phyloP scores from a whole-genome alignment of 2,888 invertebrate species.

The Nemurella pictetii region DNA sequence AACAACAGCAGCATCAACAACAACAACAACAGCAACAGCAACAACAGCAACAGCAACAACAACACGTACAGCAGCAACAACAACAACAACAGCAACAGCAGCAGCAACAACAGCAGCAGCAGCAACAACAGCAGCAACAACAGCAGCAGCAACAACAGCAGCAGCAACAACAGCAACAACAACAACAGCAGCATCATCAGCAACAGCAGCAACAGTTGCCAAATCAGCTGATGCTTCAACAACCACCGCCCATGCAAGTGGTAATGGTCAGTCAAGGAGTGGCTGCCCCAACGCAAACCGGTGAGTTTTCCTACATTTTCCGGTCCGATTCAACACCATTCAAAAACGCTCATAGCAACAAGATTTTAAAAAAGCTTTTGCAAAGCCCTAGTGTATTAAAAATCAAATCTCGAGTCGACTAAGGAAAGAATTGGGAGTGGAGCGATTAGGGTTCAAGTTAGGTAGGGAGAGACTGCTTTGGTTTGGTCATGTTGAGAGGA shows the following conservation, averaged over 20 bases:
- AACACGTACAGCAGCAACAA: conserved; percentile 40
- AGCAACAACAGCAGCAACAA: conserved; percentile 39
- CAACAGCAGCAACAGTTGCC: conserved; percentile 46
- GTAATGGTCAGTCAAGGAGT: conserved; percentile 14
- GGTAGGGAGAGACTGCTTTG: no score
- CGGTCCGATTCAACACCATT: no score
- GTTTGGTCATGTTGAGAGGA: no score
- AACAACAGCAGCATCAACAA: no score
- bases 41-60: conserved; percentile 33
- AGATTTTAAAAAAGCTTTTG: no score
- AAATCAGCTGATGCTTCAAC: conserved; percentile 50
- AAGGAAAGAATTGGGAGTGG: no score
- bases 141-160: conserved; percentile 33
- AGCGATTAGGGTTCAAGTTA: no score
- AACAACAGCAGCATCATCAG: conserved; percentile 52
- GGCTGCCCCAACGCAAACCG: neutral
- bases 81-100: conserved; percentile 48
- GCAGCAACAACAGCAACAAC: conserved; percentile 49
- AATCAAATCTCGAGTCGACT: no score
- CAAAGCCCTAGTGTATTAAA: no score
- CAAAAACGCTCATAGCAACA: no score
- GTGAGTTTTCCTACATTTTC: no score
- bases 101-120: conserved; percentile 37
- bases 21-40: conserved; percentile 47
- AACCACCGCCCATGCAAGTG: conserved; percentile 46